Percentiles rank a stretch among this genome's conserved stretches.
phyloP scores from a whole-genome alignment of 2,113 vertebrate species.

The Ctenodactylus gundi region DNA sequence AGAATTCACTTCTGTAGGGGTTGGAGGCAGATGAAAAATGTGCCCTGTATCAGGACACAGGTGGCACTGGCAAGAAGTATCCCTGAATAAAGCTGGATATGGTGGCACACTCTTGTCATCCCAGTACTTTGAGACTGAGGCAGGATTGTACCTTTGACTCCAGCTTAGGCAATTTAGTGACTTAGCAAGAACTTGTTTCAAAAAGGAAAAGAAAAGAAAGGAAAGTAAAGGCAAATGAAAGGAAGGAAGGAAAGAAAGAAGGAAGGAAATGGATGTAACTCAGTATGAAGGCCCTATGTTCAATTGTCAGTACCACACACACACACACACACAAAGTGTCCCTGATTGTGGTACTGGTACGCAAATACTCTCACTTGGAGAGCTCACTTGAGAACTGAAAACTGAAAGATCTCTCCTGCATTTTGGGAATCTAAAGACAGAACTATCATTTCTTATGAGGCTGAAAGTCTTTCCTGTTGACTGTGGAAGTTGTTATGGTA shows the following conservation, averaged over 20 bases:
- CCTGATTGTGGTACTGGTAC: neutral
- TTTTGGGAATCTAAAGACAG: neutral
- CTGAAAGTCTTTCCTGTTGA: neutral
- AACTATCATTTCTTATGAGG: conserved; percentile 43
- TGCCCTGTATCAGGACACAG: neutral
- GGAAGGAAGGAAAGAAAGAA: too few species aligned
- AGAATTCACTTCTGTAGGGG: neutral
- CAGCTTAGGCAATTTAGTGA: neutral
- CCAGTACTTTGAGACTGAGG: neutral
- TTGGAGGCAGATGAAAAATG: neutral
- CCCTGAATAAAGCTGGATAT: neutral
- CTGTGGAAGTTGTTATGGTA: neutral
- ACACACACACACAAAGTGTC: too few species aligned
- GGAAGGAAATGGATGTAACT: too few species aligned
- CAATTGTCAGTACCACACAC: too few species aligned
- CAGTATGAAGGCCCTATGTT: too few species aligned
- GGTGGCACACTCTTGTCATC: neutral
- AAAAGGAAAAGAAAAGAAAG: neutral
- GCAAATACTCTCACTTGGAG: neutral
- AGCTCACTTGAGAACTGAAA: conserved; percentile 38
- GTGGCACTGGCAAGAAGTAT: neutral
- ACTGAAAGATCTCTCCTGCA: neutral
- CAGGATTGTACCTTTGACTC: neutral
- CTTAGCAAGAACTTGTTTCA: neutral
- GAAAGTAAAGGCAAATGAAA: too few species aligned